A percentile compares a stretch with the other conserved stretches of the same genome.
Evolutionary conservation across 2,888 invertebrate genomes (phyloP).

Genomic region (Pseudococcus jackbeardsleyi): DNA sequence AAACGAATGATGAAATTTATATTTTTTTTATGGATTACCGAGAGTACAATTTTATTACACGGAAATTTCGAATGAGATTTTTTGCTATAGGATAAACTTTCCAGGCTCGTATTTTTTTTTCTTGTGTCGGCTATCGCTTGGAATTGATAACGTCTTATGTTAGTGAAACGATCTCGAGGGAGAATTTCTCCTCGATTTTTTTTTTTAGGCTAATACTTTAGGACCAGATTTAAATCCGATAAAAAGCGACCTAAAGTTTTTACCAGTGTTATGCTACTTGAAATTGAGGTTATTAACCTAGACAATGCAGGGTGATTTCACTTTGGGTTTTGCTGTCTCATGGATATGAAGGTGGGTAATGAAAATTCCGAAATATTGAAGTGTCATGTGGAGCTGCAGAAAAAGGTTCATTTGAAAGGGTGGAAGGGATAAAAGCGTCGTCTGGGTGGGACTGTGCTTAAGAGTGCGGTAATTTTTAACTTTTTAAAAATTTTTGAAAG

Average conservation of each 20-base stretch:
- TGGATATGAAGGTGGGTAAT: not conserved
- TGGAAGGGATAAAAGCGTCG: too few relatives aligned
- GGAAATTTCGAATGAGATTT: conserved; percentile 25
- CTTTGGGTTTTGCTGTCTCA: not conserved
- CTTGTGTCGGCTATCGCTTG: not conserved
- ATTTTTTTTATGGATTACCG: conserved; percentile 36
- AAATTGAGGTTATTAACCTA: not conserved
- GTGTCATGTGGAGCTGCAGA: too few relatives aligned
- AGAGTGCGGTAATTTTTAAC: too few relatives aligned
- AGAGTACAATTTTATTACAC: not conserved
- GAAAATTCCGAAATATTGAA: not conserved
- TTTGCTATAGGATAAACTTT: conserved; percentile 2
- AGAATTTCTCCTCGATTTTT: not conserved
- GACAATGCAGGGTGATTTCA: not conserved
- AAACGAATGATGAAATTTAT: conserved; percentile 21
- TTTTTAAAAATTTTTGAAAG: too few relatives aligned
- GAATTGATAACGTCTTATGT: conserved; percentile 32
- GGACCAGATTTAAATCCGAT: conserved; percentile 12
- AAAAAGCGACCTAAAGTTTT: not conserved
- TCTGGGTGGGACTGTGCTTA: too few relatives aligned
- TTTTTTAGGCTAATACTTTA: not conserved
- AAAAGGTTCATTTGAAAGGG: too few relatives aligned
- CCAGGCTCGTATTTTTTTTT: not conserved
- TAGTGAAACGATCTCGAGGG: conserved; percentile 15
- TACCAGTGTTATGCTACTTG: not conserved